Evolutionary conservation across 2,888 invertebrate genomes (phyloP).

Genomic region (Drosophila longiperda): DNA sequence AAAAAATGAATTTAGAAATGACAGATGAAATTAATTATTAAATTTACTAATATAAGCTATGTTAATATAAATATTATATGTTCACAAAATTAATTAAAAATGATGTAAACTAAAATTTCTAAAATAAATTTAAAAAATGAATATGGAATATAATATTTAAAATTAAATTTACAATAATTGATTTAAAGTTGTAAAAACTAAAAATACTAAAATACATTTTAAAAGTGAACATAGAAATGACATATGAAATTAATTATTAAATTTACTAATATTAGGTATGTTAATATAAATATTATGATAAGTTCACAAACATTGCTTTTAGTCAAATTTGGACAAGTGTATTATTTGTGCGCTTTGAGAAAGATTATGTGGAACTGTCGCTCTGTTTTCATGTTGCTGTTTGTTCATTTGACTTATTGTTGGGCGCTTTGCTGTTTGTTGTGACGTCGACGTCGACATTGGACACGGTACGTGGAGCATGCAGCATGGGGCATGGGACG

Average conservation of each 20-base stretch:
- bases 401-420: constrained; percentile 78
- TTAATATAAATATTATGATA: not conserved
- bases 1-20: too few species aligned
- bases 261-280: not conserved
- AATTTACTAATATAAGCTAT: too few species aligned
- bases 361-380: constrained; percentile 4
- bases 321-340: constrained; percentile 20
- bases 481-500: constrained; percentile 11
- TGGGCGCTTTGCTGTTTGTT: constrained; percentile 64
- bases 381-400: constrained; percentile 59
- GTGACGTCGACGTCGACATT: constrained; percentile 49
- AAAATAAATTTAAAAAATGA: not conserved
- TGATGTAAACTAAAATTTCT: not conserved
- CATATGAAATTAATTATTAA: not conserved
- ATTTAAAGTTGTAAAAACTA: too few species aligned
- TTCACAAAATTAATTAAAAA: not conserved
- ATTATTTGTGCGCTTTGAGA: constrained; percentile 34
- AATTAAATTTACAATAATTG: too few species aligned
- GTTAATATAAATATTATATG: too few species aligned
- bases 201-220: too few species aligned
- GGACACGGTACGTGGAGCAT: constrained; percentile 14
- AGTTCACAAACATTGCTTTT: not conserved
- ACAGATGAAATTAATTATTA: too few species aligned
- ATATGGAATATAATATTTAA: too few species aligned
- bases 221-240: too few species aligned